Percentiles rank a stretch among this genome's conserved stretches.
These are phyloP conservation scores for Antidorcas marsupialis DNA, from an alignment of 2,113 vertebrate genomes.

Conservation along the genomic window DNA sequence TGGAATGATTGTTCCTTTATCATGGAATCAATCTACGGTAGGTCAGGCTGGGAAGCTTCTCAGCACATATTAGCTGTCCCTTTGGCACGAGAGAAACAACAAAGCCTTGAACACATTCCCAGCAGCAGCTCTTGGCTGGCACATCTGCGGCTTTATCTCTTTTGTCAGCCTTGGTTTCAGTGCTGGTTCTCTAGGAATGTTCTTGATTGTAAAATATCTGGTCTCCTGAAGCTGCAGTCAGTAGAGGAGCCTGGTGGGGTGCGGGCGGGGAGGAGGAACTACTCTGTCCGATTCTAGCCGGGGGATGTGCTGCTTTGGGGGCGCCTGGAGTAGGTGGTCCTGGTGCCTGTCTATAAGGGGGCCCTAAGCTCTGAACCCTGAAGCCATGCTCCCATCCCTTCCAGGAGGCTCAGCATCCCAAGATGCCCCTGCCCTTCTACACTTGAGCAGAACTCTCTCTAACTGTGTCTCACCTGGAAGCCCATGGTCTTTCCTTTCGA, in stretches of 20 bases:
- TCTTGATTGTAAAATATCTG: neutral
- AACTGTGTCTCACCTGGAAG: neutral
- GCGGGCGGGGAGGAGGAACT: fast-evolving
- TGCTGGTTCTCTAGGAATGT: slow-evolving; percentile 35
- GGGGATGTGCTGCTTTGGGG: neutral
- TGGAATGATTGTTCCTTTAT: neutral
- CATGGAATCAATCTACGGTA: neutral
- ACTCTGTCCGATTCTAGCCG: neutral
- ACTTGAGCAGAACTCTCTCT: neutral
- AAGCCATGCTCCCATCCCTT: neutral
- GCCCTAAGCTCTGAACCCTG: neutral
- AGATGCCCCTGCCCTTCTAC: neutral
- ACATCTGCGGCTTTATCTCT: neutral
- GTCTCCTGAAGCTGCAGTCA: neutral
- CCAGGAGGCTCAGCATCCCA: neutral
- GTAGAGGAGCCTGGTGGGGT: neutral
- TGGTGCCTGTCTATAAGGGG: neutral
- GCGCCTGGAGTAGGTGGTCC: neutral
- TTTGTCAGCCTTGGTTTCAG: neutral
- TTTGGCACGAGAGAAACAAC: neutral
- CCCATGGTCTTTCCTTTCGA: fast-evolving
- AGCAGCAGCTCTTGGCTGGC: neutral
- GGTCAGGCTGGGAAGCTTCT: neutral
- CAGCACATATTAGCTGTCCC: no score
- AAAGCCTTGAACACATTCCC: neutral